These are phyloP conservation scores for Euplagia quadripunctaria DNA, from an alignment of 2,888 invertebrate genomes.

Conservation along the genomic window DNA sequence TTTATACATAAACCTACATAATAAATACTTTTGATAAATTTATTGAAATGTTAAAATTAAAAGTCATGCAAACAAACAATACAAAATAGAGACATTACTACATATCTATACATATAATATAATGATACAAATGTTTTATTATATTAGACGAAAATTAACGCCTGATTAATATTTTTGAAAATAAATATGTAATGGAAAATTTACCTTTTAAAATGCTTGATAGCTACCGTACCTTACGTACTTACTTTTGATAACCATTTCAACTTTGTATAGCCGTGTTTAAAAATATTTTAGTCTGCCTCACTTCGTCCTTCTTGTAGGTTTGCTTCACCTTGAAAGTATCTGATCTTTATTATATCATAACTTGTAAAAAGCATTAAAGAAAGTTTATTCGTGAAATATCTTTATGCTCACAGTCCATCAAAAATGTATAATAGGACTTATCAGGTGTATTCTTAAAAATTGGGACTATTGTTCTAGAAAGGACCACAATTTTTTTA, in stretches of 20 bases:
- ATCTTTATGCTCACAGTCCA: not conserved
- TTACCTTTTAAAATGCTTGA: not conserved
- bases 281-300: not conserved
- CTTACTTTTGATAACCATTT: not conserved
- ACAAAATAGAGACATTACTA: too few species aligned
- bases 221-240: not conserved
- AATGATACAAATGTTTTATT: too few species aligned
- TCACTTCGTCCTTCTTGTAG: not conserved
- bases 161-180: too few species aligned
- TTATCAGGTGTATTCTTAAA: slow-evolving; percentile 9
- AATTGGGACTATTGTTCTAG: slow-evolving; percentile 3
- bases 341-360: not conserved
- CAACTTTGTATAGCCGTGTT: not conserved
- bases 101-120: too few species aligned
- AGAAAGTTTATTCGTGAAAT: not conserved
- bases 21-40: too few species aligned
- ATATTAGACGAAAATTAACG: too few species aligned
- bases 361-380: not conserved
- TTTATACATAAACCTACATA: too few species aligned
- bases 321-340: not conserved
- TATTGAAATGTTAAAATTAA: too few species aligned
- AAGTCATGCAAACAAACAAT: too few species aligned
- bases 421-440: not conserved
- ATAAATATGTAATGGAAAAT: too few species aligned
- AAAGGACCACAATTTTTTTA: not conserved